Conservation (phyloP, 2,888 invertebrate species). For the Limenitis camilla region DNA sequence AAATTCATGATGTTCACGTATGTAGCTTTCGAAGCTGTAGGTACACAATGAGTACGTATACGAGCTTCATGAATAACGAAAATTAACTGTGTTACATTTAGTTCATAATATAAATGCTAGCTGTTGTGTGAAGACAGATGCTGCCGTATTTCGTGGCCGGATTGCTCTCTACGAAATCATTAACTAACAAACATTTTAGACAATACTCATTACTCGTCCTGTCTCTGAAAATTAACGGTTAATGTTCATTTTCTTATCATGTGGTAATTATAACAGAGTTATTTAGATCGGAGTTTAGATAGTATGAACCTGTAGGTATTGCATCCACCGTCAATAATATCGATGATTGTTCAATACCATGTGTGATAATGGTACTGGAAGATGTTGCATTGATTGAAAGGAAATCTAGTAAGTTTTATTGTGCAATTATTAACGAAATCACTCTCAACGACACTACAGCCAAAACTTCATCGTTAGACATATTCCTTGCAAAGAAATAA, state of each 20-base stretch:
- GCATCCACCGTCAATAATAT: too few species aligned
- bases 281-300: too few species aligned
- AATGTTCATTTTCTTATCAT: neutral
- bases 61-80: slow-evolving; percentile 5
- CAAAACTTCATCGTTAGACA: too few species aligned
- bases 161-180: slow-evolving; percentile 10
- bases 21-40: neutral
- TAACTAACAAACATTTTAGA: slow-evolving; percentile 10
- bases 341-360: too few species aligned
- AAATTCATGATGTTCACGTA: neutral
- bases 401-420: too few species aligned
- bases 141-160: slow-evolving; percentile 8
- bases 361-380: too few species aligned
- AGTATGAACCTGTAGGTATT: too few species aligned
- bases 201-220: slow-evolving; percentile 6
- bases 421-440: too few species aligned
- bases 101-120: slow-evolving; percentile 13
- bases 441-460: too few species aligned
- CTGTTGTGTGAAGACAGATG: slow-evolving; percentile 13
- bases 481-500: too few species aligned
- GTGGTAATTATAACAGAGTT: too few species aligned
- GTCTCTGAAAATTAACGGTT: slow-evolving; percentile 1
- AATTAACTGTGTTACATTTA: slow-evolving; percentile 10
- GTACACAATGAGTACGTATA: neutral
- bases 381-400: too few species aligned